These are phyloP conservation scores for Aldrovandia affinis DNA, from an alignment of 2,797 vertebrate genomes.

Conservation along the genomic window DNA sequence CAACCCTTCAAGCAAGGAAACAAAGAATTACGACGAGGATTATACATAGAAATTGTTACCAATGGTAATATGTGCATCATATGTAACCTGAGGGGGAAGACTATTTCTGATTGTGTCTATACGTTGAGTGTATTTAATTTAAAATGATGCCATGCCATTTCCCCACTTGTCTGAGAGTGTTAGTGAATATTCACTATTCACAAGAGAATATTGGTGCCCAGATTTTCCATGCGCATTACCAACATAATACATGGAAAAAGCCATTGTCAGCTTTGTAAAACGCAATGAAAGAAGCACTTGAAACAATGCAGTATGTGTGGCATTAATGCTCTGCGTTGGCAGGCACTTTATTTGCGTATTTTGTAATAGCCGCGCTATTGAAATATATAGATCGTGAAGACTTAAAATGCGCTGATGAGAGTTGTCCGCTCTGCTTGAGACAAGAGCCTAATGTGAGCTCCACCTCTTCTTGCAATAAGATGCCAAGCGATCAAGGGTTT, in stretches of 20 bases:
- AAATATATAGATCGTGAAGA: slow-evolving; percentile 45
- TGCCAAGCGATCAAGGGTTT: slow-evolving; percentile 57
- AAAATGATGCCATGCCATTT: slow-evolving; percentile 60
- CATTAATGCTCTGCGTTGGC: slow-evolving; percentile 58
- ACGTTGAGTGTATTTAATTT: slow-evolving; percentile 41
- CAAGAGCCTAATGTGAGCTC: slow-evolving; percentile 30
- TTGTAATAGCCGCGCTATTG: slow-evolving; percentile 54
- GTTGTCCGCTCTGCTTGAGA: slow-evolving; percentile 8
- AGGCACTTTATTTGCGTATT: slow-evolving; percentile 57
- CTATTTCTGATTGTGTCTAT: slow-evolving; percentile 19
- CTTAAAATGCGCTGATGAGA: slow-evolving; percentile 50
- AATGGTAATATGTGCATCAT: slow-evolving; percentile 26
- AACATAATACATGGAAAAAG: slow-evolving; percentile 53
- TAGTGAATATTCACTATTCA: slow-evolving; percentile 6
- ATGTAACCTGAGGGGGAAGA: slow-evolving; percentile 17
- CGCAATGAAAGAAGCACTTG: slow-evolving; percentile 59
- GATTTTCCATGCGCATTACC: slow-evolving; percentile 55
- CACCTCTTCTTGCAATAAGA: slow-evolving; percentile 51
- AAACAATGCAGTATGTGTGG: slow-evolving; percentile 51
- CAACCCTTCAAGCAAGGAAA: neutral
- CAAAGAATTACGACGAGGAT: slow-evolving; percentile 10
- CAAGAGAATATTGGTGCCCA: slow-evolving; percentile 49
- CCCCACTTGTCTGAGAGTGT: slow-evolving; percentile 42
- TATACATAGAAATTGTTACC: slow-evolving; percentile 5
- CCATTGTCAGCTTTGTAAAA: slow-evolving; percentile 62